phyloP scores from a whole-genome alignment of 2,888 invertebrate genomes.

The Monoplex corrugatus region DNA sequence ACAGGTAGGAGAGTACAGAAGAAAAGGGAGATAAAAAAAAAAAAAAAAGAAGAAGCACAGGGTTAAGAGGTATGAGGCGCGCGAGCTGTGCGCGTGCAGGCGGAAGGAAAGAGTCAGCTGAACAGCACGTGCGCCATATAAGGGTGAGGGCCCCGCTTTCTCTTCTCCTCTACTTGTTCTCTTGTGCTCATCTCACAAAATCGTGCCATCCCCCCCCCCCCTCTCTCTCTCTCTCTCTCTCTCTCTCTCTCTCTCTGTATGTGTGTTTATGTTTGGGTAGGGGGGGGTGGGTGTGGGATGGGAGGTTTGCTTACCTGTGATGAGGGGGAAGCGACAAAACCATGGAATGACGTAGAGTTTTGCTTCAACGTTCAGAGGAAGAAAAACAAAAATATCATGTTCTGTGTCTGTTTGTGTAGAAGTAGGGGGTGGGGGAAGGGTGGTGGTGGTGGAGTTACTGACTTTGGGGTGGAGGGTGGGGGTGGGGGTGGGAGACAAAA shows the following conservation, averaged over 20 bases:
- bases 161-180: background rate
- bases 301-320: background rate
- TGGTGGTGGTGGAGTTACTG: too few relatives aligned
- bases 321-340: too few relatives aligned
- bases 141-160: background rate
- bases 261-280: background rate
- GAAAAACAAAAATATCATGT: too few relatives aligned
- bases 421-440: background rate
- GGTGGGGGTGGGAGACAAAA: too few relatives aligned
- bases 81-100: background rate
- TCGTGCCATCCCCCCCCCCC: background rate
- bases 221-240: background rate
- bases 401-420: background rate
- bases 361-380: too few relatives aligned
- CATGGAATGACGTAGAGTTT: too few relatives aligned
- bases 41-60: background rate
- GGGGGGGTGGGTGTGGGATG: too few relatives aligned
- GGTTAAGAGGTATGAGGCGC: background rate
- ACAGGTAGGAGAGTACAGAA: background rate
- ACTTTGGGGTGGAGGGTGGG: too few relatives aligned
- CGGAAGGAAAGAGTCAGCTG: background rate
- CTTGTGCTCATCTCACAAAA: background rate
- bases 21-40: background rate
- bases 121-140: conserved; percentile 11
- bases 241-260: background rate